These are phyloP conservation scores for Acipenser ruthenus DNA, from an alignment of 2,797 vertebrate species.

Conservation along the genomic window DNA sequence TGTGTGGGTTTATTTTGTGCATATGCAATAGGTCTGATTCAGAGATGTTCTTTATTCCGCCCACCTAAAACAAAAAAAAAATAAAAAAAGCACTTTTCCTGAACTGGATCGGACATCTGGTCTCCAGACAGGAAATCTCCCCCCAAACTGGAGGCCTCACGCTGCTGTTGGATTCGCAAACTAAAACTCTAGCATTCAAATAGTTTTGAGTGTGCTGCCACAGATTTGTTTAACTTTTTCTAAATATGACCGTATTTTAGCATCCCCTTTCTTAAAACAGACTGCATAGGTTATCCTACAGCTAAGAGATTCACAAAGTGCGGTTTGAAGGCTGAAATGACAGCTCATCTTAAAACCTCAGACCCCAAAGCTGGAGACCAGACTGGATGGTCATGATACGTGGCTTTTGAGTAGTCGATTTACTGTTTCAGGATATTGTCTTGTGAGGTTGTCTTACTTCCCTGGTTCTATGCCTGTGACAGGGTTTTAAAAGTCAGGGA, in stretches of 20 bases:
- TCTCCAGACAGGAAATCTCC: constrained; percentile 44
- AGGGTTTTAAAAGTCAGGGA: too few relatives aligned
- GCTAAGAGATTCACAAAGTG: too few relatives aligned
- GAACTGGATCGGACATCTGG: constrained; percentile 39
- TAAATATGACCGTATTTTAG: neutral
- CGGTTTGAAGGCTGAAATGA: neutral
- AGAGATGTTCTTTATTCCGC: constrained; percentile 21
- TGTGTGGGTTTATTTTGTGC: neutral
- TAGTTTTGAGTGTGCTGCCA: constrained; percentile 2
- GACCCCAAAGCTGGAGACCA: too few relatives aligned
- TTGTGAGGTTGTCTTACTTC: too few relatives aligned
- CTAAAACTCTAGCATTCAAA: constrained; percentile 11
- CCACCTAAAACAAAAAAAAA: constrained; percentile 22
- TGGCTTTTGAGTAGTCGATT: too few relatives aligned
- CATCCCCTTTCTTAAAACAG: neutral
- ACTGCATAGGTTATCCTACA: too few relatives aligned
- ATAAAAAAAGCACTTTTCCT: constrained; percentile 41
- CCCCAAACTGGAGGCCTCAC: constrained; percentile 33
- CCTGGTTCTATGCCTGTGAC: too few relatives aligned
- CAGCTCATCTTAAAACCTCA: neutral
- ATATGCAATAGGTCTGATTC: constrained; percentile 18
- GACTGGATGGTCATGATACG: too few relatives aligned
- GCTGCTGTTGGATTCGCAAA: constrained; percentile 14
- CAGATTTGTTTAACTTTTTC: constrained; percentile 5
- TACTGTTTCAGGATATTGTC: too few relatives aligned